phyloP scores from a whole-genome alignment of 2,797 vertebrate species.

The Cottoperca gobio region DNA sequence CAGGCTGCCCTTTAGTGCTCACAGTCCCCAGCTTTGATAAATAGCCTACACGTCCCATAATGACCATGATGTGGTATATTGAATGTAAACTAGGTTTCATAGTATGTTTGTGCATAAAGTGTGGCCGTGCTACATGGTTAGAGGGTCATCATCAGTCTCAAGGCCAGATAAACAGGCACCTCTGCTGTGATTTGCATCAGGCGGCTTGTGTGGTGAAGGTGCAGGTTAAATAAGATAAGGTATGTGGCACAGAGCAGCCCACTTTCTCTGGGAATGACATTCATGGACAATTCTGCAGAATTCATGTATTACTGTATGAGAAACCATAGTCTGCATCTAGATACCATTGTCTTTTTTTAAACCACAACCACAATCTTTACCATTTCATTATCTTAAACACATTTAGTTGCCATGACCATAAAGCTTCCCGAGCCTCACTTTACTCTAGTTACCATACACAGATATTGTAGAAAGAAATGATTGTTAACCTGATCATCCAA shows the following conservation, averaged over 20 bases:
- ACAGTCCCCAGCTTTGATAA: slow-evolving; percentile 71
- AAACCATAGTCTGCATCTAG: neutral
- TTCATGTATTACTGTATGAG: neutral
- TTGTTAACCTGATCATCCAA: no score
- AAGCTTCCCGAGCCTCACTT: neutral
- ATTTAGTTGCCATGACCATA: neutral
- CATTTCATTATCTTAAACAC: neutral
- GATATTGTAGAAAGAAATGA: no score
- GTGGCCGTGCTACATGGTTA: slow-evolving; percentile 19
- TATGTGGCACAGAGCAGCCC: neutral
- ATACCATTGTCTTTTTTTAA: neutral
- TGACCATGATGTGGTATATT: slow-evolving; percentile 71
- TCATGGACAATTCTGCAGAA: neutral
- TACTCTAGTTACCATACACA: no score
- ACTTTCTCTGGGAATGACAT: neutral
- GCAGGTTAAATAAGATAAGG: neutral
- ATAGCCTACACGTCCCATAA: slow-evolving; percentile 75
- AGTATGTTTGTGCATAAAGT: slow-evolving; percentile 61
- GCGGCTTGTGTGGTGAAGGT: neutral
- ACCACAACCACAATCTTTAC: neutral
- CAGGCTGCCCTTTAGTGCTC: slow-evolving; percentile 59
- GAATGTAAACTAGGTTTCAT: slow-evolving; percentile 78
- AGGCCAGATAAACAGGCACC: slow-evolving; percentile 58
- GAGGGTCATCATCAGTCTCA: slow-evolving; percentile 53
- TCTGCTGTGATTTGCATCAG: slow-evolving; percentile 35